These are phyloP conservation scores for Vespertilio murinus DNA, from an alignment of 2,797 vertebrate species.

Conservation along the genomic window DNA sequence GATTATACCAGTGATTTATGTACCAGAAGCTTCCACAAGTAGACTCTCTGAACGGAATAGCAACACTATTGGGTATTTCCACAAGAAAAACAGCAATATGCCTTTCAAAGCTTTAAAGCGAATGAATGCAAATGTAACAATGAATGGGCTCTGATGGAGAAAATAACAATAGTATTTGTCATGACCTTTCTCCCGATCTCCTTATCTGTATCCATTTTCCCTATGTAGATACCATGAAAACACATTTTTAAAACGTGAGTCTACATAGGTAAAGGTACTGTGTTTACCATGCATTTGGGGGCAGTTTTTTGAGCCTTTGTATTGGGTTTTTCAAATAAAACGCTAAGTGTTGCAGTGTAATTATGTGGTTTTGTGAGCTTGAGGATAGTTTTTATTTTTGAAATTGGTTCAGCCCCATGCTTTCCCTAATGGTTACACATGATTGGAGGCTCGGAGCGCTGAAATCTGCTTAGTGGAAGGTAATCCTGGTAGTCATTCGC, in stretches of 20 bases:
- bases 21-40: background rate
- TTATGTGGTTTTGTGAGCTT: constrained; percentile 52
- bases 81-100: background rate
- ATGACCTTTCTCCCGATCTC: background rate
- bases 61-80: background rate
- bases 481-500: constrained; percentile 57
- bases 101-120: background rate
- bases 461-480: constrained; percentile 67
- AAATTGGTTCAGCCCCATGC: constrained; percentile 47
- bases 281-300: background rate
- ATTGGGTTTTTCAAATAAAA: constrained; percentile 54
- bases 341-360: constrained; percentile 40
- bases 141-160: background rate
- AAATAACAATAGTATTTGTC: background rate
- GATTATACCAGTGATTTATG: background rate
- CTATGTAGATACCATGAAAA: background rate
- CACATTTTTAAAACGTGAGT: background rate
- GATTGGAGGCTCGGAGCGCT: constrained; percentile 55
- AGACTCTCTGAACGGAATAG: background rate
- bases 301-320: background rate
- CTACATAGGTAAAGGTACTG: background rate
- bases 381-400: constrained; percentile 46
- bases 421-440: constrained; percentile 55
- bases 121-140: background rate
- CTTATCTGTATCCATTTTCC: background rate